Evolutionary conservation across 2,113 vertebrate genomes (phyloP).

Genomic region (Pachycephala philippinensis): DNA sequence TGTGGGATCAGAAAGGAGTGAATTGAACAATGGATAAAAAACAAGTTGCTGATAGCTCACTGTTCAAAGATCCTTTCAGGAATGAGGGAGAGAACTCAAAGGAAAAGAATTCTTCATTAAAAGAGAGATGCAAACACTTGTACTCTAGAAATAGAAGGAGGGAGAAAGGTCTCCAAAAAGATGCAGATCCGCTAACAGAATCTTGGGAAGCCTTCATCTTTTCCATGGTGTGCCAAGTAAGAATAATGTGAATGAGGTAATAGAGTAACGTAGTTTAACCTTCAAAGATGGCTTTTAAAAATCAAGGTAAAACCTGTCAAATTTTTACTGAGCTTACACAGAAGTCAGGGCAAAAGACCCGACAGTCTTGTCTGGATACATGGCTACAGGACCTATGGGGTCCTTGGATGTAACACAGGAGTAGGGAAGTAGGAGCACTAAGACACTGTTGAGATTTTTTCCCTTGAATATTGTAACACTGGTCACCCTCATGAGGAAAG

Average conservation of each 20-base stretch:
- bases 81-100: background rate
- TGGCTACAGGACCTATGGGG: background rate
- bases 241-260: background rate
- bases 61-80: background rate
- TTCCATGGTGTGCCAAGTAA: background rate
- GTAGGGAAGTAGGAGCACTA: background rate
- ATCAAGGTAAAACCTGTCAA: background rate
- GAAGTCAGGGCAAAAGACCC: background rate
- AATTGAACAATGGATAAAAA: background rate
- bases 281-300: background rate
- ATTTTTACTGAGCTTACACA: background rate
- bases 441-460: background rate
- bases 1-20: background rate
- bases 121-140: background rate
- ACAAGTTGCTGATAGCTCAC: background rate
- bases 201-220: background rate
- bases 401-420: background rate
- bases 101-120: background rate
- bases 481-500: background rate
- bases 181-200: background rate
- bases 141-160: background rate
- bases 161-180: background rate
- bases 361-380: fast-evolving
- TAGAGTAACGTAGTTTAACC: background rate
- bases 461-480: background rate